Evolutionary conservation across 2,113 vertebrate species (phyloP).

Genomic region (Clupea harengus): DNA sequence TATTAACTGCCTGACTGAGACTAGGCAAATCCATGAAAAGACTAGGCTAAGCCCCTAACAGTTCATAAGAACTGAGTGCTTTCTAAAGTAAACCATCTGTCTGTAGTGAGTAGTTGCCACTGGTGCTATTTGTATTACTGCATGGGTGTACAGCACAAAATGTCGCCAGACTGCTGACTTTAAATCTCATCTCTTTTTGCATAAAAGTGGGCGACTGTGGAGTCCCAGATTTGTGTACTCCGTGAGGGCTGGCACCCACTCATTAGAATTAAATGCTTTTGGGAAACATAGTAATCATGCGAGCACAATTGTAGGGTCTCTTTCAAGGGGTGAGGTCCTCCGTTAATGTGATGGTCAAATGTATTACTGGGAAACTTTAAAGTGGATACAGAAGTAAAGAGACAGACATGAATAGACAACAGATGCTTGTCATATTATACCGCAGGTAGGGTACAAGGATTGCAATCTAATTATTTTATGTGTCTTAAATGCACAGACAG

Average conservation of each 20-base stretch:
- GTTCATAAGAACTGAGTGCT: neutral
- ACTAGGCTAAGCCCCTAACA: neutral
- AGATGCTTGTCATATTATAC: neutral
- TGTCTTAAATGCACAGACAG: neutral
- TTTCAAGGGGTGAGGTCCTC: neutral
- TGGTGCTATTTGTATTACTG: neutral
- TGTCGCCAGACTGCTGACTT: neutral
- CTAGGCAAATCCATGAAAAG: neutral
- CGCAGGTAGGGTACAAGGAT: neutral
- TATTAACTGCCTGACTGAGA: neutral
- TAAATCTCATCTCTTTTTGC: neutral
- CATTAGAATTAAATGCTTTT: neutral
- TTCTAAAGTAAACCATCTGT: neutral
- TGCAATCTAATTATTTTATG: neutral
- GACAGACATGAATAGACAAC: neutral
- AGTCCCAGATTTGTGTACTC: neutral
- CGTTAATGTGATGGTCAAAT: neutral
- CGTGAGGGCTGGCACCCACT: neutral
- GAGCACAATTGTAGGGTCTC: constrained; percentile 4
- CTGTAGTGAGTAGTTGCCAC: neutral
- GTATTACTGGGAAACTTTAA: neutral
- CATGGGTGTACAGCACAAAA: neutral
- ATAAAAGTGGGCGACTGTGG: neutral
- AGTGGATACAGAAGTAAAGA: neutral
- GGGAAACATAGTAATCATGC: neutral